phyloP scores from a whole-genome alignment of 2,113 vertebrate species.

The Prolemur simus region DNA sequence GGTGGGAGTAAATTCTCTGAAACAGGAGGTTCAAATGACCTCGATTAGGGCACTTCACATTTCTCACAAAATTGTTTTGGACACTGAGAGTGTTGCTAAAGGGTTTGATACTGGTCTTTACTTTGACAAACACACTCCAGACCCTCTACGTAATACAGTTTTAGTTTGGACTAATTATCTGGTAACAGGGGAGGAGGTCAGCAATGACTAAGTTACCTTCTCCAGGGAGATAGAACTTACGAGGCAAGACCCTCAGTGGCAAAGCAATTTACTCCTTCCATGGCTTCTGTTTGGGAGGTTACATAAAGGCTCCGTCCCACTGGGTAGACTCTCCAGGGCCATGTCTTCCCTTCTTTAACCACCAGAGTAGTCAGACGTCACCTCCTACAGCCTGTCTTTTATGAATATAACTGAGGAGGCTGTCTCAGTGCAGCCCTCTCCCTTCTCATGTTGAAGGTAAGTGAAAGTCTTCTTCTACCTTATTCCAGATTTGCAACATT shows the following conservation, averaged over 20 bases:
- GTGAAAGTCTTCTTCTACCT: not conserved
- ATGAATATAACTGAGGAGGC: not conserved
- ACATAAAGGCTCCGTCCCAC: not conserved
- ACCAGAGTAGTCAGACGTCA: not conserved
- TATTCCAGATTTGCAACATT: not conserved
- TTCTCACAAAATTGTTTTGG: not conserved
- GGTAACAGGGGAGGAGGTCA: not conserved
- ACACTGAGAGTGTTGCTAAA: not conserved
- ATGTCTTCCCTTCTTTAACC: not conserved
- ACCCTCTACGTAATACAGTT: not conserved
- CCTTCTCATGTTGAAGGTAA: not conserved
- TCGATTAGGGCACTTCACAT: not conserved
- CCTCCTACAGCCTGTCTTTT: not conserved
- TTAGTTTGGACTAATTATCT: conserved; percentile 30
- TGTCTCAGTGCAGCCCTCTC: accelerated
- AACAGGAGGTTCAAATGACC: not conserved
- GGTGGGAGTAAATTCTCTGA: not conserved
- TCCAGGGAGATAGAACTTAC: conserved; percentile 36
- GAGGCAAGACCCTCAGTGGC: not conserved
- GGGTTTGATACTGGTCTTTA: not conserved
- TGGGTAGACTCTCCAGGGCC: not conserved
- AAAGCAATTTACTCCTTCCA: not conserved
- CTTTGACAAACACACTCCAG: not conserved
- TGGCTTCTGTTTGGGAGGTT: not conserved
- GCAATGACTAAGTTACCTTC: not conserved